A percentile compares a stretch with the other conserved stretches of the same genome.
Conservation (phyloP, 2,888 invertebrate genomes). For the Cecidostiba fungosa region DNA sequence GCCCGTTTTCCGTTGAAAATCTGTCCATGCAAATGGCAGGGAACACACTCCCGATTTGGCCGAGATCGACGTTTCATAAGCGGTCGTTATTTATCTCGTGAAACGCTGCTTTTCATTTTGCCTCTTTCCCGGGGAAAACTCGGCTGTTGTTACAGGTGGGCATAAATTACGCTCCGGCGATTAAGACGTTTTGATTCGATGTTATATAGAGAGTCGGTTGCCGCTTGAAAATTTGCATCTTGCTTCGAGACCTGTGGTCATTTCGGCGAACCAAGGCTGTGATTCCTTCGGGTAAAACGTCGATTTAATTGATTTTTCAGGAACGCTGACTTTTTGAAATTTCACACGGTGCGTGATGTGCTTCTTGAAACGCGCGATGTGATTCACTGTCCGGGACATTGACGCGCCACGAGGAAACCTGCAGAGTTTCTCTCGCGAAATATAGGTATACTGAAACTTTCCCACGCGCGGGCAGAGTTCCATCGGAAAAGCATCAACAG, state of each 20-base stretch:
- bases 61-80: conserved; percentile 42
- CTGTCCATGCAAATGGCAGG: conserved; percentile 29
- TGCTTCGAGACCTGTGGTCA: neutral
- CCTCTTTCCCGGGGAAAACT: conserved; percentile 2
- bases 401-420: neutral
- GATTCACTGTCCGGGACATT: neutral
- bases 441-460: neutral
- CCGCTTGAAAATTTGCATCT: neutral
- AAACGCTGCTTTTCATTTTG: conserved; percentile 17
- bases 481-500: neutral
- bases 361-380: neutral
- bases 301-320: neutral
- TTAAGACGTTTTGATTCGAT: neutral
- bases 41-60: conserved; percentile 31
- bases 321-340: neutral
- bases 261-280: neutral
- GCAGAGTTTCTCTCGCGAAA: neutral
- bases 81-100: conserved; percentile 28
- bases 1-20: neutral
- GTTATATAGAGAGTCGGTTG: neutral
- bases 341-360: neutral
- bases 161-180: neutral
- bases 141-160: neutral
- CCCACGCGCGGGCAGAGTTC: neutral
- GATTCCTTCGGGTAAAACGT: neutral